Conservation (phyloP, 2,113 vertebrate species). For the Harpagus bidentatus region DNA sequence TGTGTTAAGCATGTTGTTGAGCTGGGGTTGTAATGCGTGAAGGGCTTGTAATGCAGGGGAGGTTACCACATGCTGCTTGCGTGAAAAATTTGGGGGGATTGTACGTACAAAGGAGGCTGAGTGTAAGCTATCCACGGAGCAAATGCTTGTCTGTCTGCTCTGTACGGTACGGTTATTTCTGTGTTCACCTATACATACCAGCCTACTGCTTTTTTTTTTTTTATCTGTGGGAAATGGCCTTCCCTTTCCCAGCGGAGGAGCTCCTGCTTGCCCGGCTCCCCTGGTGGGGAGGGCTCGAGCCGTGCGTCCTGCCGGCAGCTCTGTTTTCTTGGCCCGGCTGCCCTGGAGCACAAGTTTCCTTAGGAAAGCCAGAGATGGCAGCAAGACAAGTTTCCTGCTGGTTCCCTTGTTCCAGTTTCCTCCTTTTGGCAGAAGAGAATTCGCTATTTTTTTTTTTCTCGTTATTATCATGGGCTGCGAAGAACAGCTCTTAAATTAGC, state of each 20-base stretch:
- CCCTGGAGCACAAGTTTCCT: background rate
- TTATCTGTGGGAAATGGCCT: background rate
- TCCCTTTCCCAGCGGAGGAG: background rate
- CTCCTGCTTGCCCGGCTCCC: background rate
- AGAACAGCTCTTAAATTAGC: constrained; percentile 48
- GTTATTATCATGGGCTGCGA: background rate
- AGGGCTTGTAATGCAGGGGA: background rate
- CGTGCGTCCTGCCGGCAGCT: background rate
- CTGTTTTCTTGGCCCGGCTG: background rate
- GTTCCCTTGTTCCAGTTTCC: background rate
- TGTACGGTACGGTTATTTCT: background rate
- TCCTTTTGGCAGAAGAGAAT: background rate
- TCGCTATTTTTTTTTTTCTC: background rate
- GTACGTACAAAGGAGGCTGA: accelerated
- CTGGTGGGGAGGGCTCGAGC: accelerated
- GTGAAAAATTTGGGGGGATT: background rate
- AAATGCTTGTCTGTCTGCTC: background rate
- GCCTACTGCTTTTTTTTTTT: background rate
- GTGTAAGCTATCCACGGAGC: background rate
- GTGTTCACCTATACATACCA: background rate
- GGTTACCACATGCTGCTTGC: accelerated
- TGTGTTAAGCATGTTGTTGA: accelerated
- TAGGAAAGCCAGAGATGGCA: constrained; percentile 3
- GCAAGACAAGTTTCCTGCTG: background rate
- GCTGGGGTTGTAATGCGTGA: background rate